These are phyloP conservation scores for Pongo pygmaeus DNA, from an alignment of 2,113 vertebrate genomes.

Conservation along the genomic window DNA sequence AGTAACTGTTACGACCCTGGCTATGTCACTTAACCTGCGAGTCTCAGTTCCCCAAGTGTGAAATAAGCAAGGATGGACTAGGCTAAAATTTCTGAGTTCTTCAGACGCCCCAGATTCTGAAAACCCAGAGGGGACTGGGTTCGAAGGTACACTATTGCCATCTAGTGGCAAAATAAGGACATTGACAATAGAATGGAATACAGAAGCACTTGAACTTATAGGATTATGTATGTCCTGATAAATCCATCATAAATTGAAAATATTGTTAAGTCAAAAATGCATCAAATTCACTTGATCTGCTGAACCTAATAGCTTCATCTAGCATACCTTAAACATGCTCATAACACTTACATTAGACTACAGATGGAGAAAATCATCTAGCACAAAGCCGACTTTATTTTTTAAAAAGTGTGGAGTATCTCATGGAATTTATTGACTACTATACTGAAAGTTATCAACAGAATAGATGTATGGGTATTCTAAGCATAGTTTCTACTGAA, in stretches of 20 bases:
- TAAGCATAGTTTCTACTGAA: background rate
- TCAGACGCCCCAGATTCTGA: background rate
- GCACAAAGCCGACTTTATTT: background rate
- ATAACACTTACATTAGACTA: background rate
- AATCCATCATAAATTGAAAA: background rate
- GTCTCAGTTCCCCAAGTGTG: background rate
- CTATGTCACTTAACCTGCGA: background rate
- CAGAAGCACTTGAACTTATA: background rate
- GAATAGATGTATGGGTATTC: background rate
- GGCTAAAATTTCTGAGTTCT: background rate
- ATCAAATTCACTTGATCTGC: background rate
- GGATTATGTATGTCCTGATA: background rate
- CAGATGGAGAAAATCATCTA: background rate
- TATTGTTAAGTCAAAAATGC: background rate
- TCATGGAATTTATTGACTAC: background rate
- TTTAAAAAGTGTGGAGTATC: background rate
- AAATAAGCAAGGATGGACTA: background rate
- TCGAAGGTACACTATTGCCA: conserved; percentile 60
- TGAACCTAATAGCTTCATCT: background rate
- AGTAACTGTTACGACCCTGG: background rate
- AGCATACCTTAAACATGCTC: background rate
- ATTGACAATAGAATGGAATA: background rate
- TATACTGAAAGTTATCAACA: background rate
- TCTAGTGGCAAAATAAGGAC: conserved; percentile 54
- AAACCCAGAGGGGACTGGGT: background rate